These are phyloP conservation scores for Lapara coniferarum DNA, from an alignment of 2,888 invertebrate species.

Conservation along the genomic window DNA sequence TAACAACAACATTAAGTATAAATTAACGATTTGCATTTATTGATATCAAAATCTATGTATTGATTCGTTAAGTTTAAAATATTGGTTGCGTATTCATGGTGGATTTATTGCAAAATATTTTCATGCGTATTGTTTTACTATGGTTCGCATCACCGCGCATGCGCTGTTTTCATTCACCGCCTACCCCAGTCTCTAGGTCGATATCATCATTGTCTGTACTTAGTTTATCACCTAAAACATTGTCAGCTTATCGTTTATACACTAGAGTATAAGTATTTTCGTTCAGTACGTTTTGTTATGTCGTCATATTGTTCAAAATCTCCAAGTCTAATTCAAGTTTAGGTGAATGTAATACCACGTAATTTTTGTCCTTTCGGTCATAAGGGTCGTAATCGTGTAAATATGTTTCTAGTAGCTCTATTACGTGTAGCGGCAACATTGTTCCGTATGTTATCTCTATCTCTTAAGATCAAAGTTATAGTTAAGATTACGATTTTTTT, in stretches of 20 bases:
- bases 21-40: not conserved
- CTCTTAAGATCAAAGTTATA: too few relatives aligned
- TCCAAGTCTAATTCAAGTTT: too few relatives aligned
- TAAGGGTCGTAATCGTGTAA: too few relatives aligned
- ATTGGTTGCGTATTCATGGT: not conserved
- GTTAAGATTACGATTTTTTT: too few relatives aligned
- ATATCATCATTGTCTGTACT: slow-evolving; percentile 42
- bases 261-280: not conserved
- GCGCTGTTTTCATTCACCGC: slow-evolving; percentile 62
- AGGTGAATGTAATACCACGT: too few relatives aligned
- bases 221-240: slow-evolving; percentile 24
- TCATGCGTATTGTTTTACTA: slow-evolving; percentile 36
- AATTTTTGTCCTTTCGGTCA: too few relatives aligned
- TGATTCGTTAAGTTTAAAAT: not conserved
- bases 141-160: slow-evolving; percentile 49
- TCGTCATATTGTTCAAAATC: too few relatives aligned
- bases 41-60: not conserved
- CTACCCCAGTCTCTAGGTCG: slow-evolving; percentile 50
- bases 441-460: too few relatives aligned
- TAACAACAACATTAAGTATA: slow-evolving; percentile 9
- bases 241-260: slow-evolving; percentile 34
- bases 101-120: slow-evolving; percentile 34
- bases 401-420: too few relatives aligned
- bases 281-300: too few relatives aligned
- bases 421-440: too few relatives aligned